A percentile compares a stretch with the other conserved stretches of the same genome.
Evolutionary conservation across 2,888 invertebrate genomes (phyloP).

Genomic region (Coremacera marginata): DNA sequence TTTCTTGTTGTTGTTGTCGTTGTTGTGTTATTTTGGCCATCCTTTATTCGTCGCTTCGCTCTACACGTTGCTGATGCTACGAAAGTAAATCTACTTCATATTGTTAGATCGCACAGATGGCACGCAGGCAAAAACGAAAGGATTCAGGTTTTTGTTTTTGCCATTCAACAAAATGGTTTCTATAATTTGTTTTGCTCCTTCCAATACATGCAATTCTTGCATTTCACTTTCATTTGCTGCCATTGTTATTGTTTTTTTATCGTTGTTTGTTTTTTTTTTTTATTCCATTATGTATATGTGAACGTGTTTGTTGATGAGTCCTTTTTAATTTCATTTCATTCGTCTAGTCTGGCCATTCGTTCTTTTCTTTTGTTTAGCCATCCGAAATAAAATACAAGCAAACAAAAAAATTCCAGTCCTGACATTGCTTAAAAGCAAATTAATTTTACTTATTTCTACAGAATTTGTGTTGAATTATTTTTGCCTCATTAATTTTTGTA

Average conservation of each 20-base stretch:
- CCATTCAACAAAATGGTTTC: conserved; percentile 55
- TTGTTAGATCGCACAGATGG: neutral
- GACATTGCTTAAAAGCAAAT: neutral
- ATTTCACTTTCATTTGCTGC: conserved; percentile 55
- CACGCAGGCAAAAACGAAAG: conserved; percentile 18
- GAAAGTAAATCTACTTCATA: neutral
- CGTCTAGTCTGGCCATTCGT: neutral
- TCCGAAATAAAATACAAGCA: too few relatives aligned
- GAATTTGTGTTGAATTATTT: conserved; percentile 16
- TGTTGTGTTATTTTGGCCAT: neutral
- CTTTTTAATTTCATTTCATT: conserved; percentile 15
- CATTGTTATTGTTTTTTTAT: conserved; percentile 38
- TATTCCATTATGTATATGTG: conserved; percentile 35
- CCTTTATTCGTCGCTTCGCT: conserved; percentile 32
- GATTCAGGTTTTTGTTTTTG: conserved; percentile 11
- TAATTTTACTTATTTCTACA: neutral
- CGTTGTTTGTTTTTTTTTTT: conserved; percentile 38
- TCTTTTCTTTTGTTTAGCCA: neutral
- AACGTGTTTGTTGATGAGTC: conserved; percentile 4
- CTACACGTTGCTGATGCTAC: neutral
- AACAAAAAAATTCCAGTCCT: neutral
- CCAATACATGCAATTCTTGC: conserved; percentile 38
- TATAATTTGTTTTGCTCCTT: conserved; percentile 53
- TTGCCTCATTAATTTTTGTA: conserved; percentile 23
- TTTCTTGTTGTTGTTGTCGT: conserved; percentile 40